Base-by-base conservation (phyloP, 2,888 invertebrate species). In the Platycheirus rosarum region DNA sequence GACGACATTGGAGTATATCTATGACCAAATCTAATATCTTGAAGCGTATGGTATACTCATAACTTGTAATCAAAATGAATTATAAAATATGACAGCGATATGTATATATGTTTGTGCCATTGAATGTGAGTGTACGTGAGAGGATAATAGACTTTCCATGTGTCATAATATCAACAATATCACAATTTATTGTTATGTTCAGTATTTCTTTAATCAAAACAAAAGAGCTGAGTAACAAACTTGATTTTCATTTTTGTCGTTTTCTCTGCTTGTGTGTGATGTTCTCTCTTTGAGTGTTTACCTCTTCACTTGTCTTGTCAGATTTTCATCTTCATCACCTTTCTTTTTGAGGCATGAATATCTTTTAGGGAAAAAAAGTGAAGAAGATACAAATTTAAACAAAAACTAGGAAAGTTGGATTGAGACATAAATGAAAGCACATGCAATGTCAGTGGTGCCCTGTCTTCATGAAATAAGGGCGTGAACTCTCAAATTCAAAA, bases 141-240 rank as follows among this genome's bases (percentile, higher is more conserved):
- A 37, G 29, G 40, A 32, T 57, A 48, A 57, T 40, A 42, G 60
- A 35, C 70, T 71, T 63, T 60, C 73, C 68, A 62, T 57, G 63
- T 76, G 82, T 82, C 82, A 82, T 82, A 82, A 77, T 68, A 77
- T 71, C 77, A 82, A 77, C 71, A 71, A 77, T 77, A 82, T 82
- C 68, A 71, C 55, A 82, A 82, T 82, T 82, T 82, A 82, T 77
- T 68, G 77, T 77, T 68, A 77, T 77, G n/a, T 57, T 69, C 71
- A 65, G 42, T 55, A 44, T 13, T 37, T 16, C 68, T 53, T 55
- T 42, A n/a, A 82, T 82, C 77, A 82, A 82, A 82, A 82, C 77
- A 82, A 82, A 82, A 82, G 82, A 77, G 77, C 55, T 82, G 48
- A 63, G 63, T 68, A 60, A 68, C 77, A 63, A 77, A 82, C 82